Base-by-base conservation (phyloP, 2,888 invertebrate species). In the Caenorhabditis drosophilae region DNA sequence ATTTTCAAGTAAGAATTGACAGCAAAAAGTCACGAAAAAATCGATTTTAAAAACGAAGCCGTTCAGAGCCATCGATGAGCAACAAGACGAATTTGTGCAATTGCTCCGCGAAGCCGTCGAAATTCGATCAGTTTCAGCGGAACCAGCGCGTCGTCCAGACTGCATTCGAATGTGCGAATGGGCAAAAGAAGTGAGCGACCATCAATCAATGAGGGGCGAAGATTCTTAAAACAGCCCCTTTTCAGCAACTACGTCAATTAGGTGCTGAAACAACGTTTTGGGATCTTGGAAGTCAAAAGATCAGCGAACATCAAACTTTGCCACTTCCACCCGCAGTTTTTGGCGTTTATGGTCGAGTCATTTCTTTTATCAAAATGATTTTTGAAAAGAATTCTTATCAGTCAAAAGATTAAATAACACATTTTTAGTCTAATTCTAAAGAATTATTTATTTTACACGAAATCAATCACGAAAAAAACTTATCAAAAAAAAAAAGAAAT, bases 71-170 rank as follows among this genome's bases (percentile, higher is more conserved):
- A 89, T 97, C 61, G 93, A 95, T 81, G 85, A 87, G 46, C 89
- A 93, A 84, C 89, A 90, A 81, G 84, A 85, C 2, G 87, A 88
- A 52, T 97, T 91, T 84, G 90, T 96, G 63, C 86, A 89, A 46
- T 89, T 89, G 66, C 86, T 97, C 57, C 88, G 88, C 54, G 91
- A 92, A 81, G 92, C 91, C 1, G 94, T 97, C 25, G 92, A 91
- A 2, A 96, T 97, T 81, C 90, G 91, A 77, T 94, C 94, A 4
- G 93, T 97, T n/a, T 96, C 96, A 23, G 90, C 92, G 81, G 92
- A 91, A 89, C 89, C 90, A 3, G 90, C 92, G 62, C 89, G 89
- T 69, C 89, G 96, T 44, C 85, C 86, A 16, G 93, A 96, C 71
- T 89, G 93, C 71, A 86, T 89, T 16, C 89, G 88, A 74, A 94